Evolutionary conservation across 2,113 vertebrate species (phyloP).

Genomic region (Ceyx melanurus): DNA sequence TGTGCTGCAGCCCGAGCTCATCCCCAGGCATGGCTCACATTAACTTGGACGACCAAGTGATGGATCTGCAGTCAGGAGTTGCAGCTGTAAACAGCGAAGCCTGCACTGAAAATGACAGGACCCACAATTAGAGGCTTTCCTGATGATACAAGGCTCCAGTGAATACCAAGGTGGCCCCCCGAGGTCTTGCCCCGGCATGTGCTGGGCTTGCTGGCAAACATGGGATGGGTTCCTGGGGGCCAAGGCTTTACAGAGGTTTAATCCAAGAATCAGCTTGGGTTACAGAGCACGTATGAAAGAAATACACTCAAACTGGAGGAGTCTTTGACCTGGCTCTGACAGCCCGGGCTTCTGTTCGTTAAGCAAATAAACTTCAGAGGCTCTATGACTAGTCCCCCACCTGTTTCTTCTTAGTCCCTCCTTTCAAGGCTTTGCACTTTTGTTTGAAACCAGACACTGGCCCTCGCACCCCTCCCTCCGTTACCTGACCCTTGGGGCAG

Average conservation of each 20-base stretch:
- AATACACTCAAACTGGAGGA: slow-evolving; percentile 40
- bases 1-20: neutral
- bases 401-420: slow-evolving; percentile 43
- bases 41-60: neutral
- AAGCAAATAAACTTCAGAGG: slow-evolving; percentile 27
- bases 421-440: slow-evolving; percentile 40
- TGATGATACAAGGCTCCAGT: neutral
- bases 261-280: slow-evolving; percentile 48
- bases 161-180: neutral
- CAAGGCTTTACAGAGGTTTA: neutral
- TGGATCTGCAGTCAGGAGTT: neutral
- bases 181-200: slow-evolving; percentile 8
- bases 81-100: neutral
- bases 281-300: slow-evolving; percentile 43
- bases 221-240: neutral
- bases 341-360: slow-evolving; percentile 25
- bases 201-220: slow-evolving; percentile 17
- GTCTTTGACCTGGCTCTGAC: slow-evolving; percentile 57
- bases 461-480: neutral
- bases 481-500: neutral
- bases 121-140: slow-evolving; percentile 22
- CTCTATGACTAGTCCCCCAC: neutral
- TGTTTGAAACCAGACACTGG: neutral
- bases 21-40: accelerated
- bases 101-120: neutral